These are phyloP conservation scores for Epinephelus coioides DNA, from an alignment of 2,797 vertebrate genomes.

Conservation along the genomic window DNA sequence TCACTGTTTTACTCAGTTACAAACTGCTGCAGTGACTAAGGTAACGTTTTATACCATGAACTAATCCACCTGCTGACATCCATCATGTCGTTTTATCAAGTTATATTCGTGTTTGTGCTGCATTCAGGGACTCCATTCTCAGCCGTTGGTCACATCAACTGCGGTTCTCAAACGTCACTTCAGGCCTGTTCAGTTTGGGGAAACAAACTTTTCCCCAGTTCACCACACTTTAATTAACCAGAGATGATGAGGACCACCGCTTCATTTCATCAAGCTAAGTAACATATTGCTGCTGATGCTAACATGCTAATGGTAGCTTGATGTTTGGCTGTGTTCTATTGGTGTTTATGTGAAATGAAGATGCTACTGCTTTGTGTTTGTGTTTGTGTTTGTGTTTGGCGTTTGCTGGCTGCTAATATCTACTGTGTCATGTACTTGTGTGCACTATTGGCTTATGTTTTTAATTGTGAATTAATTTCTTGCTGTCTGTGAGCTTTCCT, in stretches of 20 bases:
- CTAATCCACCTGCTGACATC: background rate
- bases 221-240: accelerated
- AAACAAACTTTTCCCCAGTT: background rate
- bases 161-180: background rate
- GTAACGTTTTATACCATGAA: background rate
- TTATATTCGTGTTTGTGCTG: background rate
- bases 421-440: background rate
- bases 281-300: background rate
- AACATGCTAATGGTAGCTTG: background rate
- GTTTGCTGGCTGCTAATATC: background rate
- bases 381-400: background rate
- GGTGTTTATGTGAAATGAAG: background rate
- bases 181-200: accelerated
- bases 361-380: background rate
- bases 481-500: background rate
- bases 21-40: too few relatives aligned
- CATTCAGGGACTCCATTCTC: background rate
- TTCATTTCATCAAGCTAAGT: background rate
- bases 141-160: background rate
- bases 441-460: too few relatives aligned
- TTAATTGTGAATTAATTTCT: background rate
- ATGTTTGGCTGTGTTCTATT: background rate
- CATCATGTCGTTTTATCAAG: too few relatives aligned
- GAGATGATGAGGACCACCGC: background rate
- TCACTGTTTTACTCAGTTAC: background rate